Evolutionary conservation across 2,113 vertebrate genomes (phyloP), one percentile per base, ranked within the genome.

Genomic region (Anolis sagrei): DNA sequence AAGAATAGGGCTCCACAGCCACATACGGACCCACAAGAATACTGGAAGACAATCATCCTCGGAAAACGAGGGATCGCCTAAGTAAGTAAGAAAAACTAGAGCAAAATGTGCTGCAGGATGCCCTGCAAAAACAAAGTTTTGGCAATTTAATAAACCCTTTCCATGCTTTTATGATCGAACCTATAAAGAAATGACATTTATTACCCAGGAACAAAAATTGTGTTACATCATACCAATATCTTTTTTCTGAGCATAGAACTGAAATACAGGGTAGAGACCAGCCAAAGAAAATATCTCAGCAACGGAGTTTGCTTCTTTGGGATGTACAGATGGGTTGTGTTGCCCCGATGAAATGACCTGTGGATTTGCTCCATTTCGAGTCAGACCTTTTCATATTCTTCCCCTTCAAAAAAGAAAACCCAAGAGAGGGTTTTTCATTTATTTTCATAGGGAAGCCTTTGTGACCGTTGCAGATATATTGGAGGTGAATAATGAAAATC

Each of bases 401-500:
- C 14, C 54, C 54, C 13, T 4, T 14, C 9, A 10, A 13, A 58
- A 10, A 23, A 36, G 64, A 61, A 49, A 58, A 66, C 1, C 54
- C 4, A 58, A 18, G 10, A 51, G 51, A 80, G 61, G 48, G 54
- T 19, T 13, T 80, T 86, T 86, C 69, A 61, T 79, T 76, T 61
- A 34, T 32, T 64, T 70, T 25, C 19, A n/a, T 68, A n/a, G 19
- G 34, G 25, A 62, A 23, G 61, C 34, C 39, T 83, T 80, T 76
- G 76, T 62, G 77, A 49, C 19, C 25, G 13, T 18, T 34, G 74
- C 32, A 86, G 75, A 89, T 72, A 72, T 80, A 84, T 21, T 64
- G 81, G 77, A 76, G n/a, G 64, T 86, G 85, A 89, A 86, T 84
- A 84, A 84, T 80, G 82, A 84, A 80, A 86, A 89, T 39, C 62